Percentiles rank a stretch among this genome's conserved stretches.
Evolutionary conservation across 2,888 invertebrate species (phyloP).

Genomic region (Patella caerulea): DNA sequence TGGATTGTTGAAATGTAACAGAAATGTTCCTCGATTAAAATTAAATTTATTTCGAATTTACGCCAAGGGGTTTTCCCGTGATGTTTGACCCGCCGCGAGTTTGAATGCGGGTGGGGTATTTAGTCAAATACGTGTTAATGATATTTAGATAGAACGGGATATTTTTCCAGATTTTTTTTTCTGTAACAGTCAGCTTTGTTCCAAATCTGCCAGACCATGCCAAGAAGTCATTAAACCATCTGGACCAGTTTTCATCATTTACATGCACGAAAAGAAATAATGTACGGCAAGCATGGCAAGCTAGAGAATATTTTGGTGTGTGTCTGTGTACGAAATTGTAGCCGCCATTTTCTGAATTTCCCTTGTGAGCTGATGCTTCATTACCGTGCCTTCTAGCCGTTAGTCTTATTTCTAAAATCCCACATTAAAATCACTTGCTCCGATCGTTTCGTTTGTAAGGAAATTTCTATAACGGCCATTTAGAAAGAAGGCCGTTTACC

Average conservation of each 20-base stretch:
- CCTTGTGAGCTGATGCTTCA: slow-evolving; percentile 43
- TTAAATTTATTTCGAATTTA: neutral
- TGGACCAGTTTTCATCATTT: slow-evolving; percentile 7
- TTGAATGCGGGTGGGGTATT: neutral
- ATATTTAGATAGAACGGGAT: neutral
- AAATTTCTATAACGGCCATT: slow-evolving; percentile 21
- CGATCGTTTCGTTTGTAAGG: slow-evolving; percentile 16
- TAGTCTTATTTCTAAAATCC: slow-evolving; percentile 14
- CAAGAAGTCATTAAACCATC: slow-evolving; percentile 10
- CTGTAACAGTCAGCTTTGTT: neutral
- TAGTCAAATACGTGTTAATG: slow-evolving; percentile 6
- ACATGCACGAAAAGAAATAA: slow-evolving; percentile 1
- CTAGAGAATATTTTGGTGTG: neutral
- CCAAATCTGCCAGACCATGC: slow-evolving; percentile 13
- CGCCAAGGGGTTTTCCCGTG: neutral
- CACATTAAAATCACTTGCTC: slow-evolving; percentile 13
- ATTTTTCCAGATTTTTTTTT: slow-evolving; percentile 9
- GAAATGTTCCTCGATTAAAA: neutral
- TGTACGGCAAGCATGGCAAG: neutral
- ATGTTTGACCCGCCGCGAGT: neutral
- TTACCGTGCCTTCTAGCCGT: slow-evolving; percentile 30
- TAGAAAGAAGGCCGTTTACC: slow-evolving; percentile 17
- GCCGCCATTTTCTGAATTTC: slow-evolving; percentile 42
- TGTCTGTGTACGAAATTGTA: slow-evolving; percentile 8
- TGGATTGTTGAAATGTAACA: neutral